Percentiles rank a stretch among this genome's conserved stretches.
These are phyloP conservation scores for Dermolepida albohirtum DNA, from an alignment of 2,888 invertebrate species.

Conservation along the genomic window DNA sequence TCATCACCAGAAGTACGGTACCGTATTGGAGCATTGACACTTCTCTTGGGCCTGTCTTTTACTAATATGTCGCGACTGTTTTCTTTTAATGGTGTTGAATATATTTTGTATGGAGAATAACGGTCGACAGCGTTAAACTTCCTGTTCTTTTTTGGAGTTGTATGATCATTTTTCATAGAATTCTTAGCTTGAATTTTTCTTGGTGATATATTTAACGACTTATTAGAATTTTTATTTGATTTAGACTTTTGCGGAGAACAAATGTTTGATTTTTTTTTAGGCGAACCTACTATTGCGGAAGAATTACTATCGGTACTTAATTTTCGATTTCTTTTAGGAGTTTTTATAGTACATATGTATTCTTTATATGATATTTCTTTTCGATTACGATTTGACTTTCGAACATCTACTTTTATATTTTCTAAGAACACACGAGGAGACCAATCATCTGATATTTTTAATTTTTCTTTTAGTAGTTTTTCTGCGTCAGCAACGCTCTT, in stretches of 20 bases:
- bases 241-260: not conserved
- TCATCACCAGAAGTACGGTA: constrained; percentile 39
- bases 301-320: constrained; percentile 36
- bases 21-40: constrained; percentile 16
- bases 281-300: not conserved
- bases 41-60: constrained; percentile 17
- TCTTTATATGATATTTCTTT: constrained; percentile 43
- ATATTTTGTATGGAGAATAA: not conserved
- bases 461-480: no score
- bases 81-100: constrained; percentile 6
- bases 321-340: constrained; percentile 39
- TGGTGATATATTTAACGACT: not conserved
- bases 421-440: no score
- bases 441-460: no score
- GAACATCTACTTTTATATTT: not conserved
- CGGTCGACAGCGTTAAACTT: not conserved
- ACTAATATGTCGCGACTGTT: not conserved
- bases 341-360: constrained; percentile 35
- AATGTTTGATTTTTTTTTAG: constrained; percentile 5
- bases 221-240: not conserved
- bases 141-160: not conserved
- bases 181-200: not conserved
- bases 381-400: constrained; percentile 18
- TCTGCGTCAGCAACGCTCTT: no score
- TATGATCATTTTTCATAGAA: not conserved